phyloP scores from a whole-genome alignment of 2,888 invertebrate genomes.

The Melieria omissa region DNA sequence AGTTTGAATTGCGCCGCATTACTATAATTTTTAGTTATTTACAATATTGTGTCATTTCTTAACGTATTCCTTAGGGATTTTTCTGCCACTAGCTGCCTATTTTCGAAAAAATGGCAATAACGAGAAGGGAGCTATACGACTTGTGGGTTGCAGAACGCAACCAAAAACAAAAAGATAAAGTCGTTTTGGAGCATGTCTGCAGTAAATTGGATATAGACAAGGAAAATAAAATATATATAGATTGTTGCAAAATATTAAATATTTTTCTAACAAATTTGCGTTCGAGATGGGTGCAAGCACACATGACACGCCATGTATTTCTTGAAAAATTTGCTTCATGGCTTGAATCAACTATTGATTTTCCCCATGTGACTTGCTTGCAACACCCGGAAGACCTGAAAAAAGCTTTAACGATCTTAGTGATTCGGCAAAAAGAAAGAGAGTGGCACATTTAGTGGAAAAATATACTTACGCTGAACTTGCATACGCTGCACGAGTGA shows the following conservation, averaged over 20 bases:
- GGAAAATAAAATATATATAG: neutral
- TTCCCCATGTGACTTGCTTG: neutral
- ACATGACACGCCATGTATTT: no score
- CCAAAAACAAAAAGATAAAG: no score
- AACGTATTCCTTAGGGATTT: accelerated
- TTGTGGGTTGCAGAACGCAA: no score
- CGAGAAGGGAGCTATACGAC: no score
- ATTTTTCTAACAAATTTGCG: neutral
- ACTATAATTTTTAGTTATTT: no score
- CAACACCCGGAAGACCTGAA: neutral
- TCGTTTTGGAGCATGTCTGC: no score
- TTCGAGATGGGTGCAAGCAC: no score
- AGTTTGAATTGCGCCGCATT: no score
- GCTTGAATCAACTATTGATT: neutral
- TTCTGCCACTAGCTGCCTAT: accelerated
- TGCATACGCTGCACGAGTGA: slow-evolving; percentile 17
- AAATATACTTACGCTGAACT: slow-evolving; percentile 7
- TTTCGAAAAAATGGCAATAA: accelerated
- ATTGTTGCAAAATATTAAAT: neutral
- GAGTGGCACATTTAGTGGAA: slow-evolving; percentile 6
- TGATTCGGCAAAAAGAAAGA: neutral
- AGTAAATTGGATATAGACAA: no score
- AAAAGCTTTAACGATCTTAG: slow-evolving; percentile 3
- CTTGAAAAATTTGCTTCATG: no score
- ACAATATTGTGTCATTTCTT: no score